These are phyloP conservation scores for Myotis yumanensis DNA, from an alignment of 2,113 vertebrate genomes.

Conservation along the genomic window DNA sequence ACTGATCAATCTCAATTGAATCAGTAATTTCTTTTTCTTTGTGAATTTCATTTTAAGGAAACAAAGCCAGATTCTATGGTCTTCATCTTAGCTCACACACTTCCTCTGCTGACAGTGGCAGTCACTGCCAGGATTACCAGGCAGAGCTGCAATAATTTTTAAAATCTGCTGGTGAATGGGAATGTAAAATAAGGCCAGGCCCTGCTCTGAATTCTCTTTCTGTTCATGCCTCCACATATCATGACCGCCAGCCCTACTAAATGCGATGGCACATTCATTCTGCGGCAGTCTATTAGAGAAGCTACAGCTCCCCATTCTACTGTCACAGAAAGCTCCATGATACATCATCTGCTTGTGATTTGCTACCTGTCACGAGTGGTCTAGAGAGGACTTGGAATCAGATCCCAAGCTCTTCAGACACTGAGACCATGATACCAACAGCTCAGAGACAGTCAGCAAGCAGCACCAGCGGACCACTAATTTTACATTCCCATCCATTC, in stretches of 20 bases:
- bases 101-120: constrained; percentile 58
- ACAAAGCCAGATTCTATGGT: constrained; percentile 61
- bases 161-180: neutral
- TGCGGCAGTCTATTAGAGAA: neutral
- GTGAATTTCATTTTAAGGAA: constrained; percentile 71
- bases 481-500: constrained; percentile 27
- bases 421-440: neutral
- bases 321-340: constrained; percentile 11
- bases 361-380: neutral
- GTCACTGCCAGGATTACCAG: constrained; percentile 32
- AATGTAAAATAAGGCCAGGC: constrained; percentile 19
- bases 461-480: neutral
- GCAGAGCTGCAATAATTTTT: constrained; percentile 12
- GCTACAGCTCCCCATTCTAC: neutral
- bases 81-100: constrained; percentile 60
- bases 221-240: neutral
- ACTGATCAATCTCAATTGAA: constrained; percentile 38
- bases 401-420: neutral
- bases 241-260: neutral
- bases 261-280: neutral
- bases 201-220: constrained; percentile 4
- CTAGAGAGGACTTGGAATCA: constrained; percentile 15
- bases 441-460: constrained; percentile 4
- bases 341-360: neutral
- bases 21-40: constrained; percentile 64